These are phyloP conservation scores for Chymomyza amoena DNA, from an alignment of 2,888 invertebrate genomes.

Conservation along the genomic window DNA sequence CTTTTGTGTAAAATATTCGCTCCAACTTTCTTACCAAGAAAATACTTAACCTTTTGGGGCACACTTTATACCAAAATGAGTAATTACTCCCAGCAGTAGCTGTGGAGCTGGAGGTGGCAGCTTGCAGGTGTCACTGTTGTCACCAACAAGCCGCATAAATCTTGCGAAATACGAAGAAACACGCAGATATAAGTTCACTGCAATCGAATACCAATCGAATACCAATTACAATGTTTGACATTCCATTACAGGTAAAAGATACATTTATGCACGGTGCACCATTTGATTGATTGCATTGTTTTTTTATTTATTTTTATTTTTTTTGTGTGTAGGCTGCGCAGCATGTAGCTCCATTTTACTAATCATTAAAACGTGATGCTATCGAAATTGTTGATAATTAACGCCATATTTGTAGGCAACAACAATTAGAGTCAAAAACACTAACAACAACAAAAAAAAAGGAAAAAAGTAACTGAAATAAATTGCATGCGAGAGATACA, in stretches of 20 bases:
- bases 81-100: slow-evolving; percentile 56
- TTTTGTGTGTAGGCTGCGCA: background rate
- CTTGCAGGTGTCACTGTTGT: slow-evolving; percentile 45
- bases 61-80: slow-evolving; percentile 40
- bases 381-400: slow-evolving; percentile 72
- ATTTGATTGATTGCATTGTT: slow-evolving; percentile 63
- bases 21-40: no score
- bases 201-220: slow-evolving; percentile 45
- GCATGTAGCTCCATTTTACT: slow-evolving; percentile 42
- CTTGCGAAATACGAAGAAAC: slow-evolving; percentile 31
- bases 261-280: slow-evolving; percentile 28
- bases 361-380: slow-evolving; percentile 71
- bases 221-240: slow-evolving; percentile 65
- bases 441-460: background rate
- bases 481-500: slow-evolving; percentile 58
- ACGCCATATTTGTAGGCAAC: slow-evolving; percentile 65
- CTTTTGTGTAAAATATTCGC: no score
- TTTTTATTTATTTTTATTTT: slow-evolving; percentile 2
- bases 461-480: background rate
- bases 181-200: slow-evolving; percentile 22
- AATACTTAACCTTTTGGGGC: slow-evolving; percentile 13
- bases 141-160: slow-evolving; percentile 49
- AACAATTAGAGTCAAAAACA: slow-evolving; percentile 34
- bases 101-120: background rate
- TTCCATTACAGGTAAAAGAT: slow-evolving; percentile 53